Evolutionary conservation across 2,888 invertebrate genomes (phyloP).

Genomic region (Chrysodeixis includens): DNA sequence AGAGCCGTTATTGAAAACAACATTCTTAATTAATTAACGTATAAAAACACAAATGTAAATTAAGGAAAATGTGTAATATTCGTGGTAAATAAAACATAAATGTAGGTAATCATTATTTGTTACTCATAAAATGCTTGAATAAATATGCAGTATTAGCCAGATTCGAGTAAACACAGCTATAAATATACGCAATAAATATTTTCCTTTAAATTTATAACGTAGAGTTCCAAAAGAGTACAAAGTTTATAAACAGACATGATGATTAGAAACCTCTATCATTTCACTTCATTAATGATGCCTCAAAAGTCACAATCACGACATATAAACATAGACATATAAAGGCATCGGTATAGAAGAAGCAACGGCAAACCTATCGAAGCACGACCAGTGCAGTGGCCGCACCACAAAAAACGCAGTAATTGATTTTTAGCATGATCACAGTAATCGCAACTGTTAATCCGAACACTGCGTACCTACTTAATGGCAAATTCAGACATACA

Average conservation of each 20-base stretch:
- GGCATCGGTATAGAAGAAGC: background rate
- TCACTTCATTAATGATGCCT: background rate
- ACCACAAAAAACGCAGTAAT: slow-evolving; percentile 14
- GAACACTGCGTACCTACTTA: slow-evolving; percentile 59
- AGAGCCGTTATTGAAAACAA: too few species aligned
- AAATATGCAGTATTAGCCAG: slow-evolving; percentile 11
- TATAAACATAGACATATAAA: slow-evolving; percentile 10
- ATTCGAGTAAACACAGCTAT: slow-evolving; percentile 13
- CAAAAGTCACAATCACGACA: background rate
- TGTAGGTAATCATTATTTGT: background rate
- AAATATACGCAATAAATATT: slow-evolving; percentile 11
- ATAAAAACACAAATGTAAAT: too few species aligned
- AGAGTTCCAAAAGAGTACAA: background rate
- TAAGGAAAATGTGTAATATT: too few species aligned
- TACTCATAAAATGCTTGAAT: background rate
- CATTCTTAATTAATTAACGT: too few species aligned
- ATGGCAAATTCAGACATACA: too few species aligned
- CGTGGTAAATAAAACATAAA: background rate
- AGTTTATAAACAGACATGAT: background rate
- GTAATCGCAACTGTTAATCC: slow-evolving; percentile 64
- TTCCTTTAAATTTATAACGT: slow-evolving; percentile 15
- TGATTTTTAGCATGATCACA: slow-evolving; percentile 31
- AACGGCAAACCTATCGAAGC: slow-evolving; percentile 5
- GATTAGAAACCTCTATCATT: background rate
- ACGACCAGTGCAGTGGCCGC: background rate